A percentile compares a stretch with the other conserved stretches of the same genome.
phyloP scores from a whole-genome alignment of 2,888 invertebrate genomes.

The Xanthia togata region DNA sequence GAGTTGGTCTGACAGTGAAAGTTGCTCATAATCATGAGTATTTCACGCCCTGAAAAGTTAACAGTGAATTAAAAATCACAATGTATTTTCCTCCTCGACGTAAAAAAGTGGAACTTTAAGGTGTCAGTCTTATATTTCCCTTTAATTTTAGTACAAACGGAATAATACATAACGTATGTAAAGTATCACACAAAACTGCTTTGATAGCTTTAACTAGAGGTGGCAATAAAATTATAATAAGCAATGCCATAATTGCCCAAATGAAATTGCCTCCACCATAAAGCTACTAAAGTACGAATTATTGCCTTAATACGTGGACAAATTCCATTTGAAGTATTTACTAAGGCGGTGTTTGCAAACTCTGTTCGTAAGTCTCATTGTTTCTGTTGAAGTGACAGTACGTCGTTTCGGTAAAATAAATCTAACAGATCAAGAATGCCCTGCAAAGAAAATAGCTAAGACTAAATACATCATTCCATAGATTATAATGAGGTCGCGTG shows the following conservation, averaged over 20 bases:
- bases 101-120: not conserved
- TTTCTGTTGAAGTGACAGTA: slow-evolving; percentile 42
- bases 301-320: slow-evolving; percentile 31
- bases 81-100: too few relatives aligned
- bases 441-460: too few relatives aligned
- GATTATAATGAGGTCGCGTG: too few relatives aligned
- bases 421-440: too few relatives aligned
- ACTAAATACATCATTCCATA: too few relatives aligned
- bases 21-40: too few relatives aligned
- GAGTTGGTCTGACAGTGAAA: too few relatives aligned
- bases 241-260: slow-evolving; percentile 50
- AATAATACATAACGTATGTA: too few relatives aligned
- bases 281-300: slow-evolving; percentile 53
- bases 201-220: slow-evolving; percentile 20
- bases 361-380: slow-evolving; percentile 48
- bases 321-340: slow-evolving; percentile 54
- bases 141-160: not conserved
- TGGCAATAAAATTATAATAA: slow-evolving; percentile 57
- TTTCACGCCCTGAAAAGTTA: too few relatives aligned
- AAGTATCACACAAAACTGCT: slow-evolving; percentile 23
- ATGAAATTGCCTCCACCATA: slow-evolving; percentile 52
- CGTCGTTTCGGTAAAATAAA: slow-evolving; percentile 43
- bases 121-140: not conserved
- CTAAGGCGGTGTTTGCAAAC: slow-evolving; percentile 50
- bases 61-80: too few relatives aligned